phyloP scores from a whole-genome alignment of 1,140 invertebrate species.

The Thalassaphorura encarpata region DNA sequence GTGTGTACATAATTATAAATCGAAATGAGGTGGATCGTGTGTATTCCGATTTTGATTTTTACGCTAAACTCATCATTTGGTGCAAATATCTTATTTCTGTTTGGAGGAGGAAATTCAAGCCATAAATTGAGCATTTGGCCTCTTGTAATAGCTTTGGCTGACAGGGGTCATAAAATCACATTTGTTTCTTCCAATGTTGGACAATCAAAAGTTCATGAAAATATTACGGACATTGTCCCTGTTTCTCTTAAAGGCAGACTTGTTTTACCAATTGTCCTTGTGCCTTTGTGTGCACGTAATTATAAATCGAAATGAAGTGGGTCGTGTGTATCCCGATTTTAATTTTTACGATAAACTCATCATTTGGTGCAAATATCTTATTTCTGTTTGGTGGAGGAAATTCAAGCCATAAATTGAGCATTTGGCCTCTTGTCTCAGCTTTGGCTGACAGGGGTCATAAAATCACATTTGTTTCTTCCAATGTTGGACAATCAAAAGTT shows the following conservation, averaged over 20 bases:
- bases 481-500: background rate
- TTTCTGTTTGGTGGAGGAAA: conserved; percentile 18
- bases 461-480: conserved; percentile 14
- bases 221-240: conserved; percentile 2
- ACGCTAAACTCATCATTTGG: background rate
- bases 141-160: conserved; percentile 4
- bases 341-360: background rate
- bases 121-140: conserved; percentile 17
- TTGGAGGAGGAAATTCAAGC: conserved; percentile 12
- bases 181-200: conserved; percentile 9
- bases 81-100: conserved; percentile 16
- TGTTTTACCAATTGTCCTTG: no score
- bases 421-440: conserved; percentile 12
- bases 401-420: conserved; percentile 6
- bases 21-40: no score
- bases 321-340: background rate
- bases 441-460: conserved; percentile 15
- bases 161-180: conserved; percentile 17
- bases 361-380: conserved; percentile 11
- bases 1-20: no score
- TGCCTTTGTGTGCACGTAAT: no score
- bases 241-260: no score
- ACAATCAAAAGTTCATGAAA: background rate
- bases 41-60: background rate
- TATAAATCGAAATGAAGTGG: no score